Base-by-base conservation (phyloP, 1,140 invertebrate species). In the Drosophila littoralis region DNA sequence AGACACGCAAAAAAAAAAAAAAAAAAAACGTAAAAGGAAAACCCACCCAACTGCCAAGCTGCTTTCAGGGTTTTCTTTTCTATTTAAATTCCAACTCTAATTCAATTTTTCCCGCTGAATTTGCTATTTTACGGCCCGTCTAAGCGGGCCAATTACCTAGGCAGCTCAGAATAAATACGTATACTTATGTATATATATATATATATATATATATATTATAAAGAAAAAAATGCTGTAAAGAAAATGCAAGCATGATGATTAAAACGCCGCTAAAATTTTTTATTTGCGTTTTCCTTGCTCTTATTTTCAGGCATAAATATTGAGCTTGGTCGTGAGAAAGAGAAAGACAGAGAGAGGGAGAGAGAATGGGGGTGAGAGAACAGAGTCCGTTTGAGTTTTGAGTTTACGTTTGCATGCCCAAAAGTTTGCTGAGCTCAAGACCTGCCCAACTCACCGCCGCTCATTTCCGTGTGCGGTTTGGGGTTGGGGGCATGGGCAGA, bases 81-180 rank as follows among this genome's bases (percentile, higher is more conserved):
- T 66, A 80, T 84, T 84, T 84, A 85, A 84, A 84, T 84, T 80
- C 75, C 83, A 79, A 79, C 84, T 89, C 79, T 88, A 88, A 88
- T 88, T 88, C 79, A 88, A 88, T 88, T 86, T 86, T 66, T 64
- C 58, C 33, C 73, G 83, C 83, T 88, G 83, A 88, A 68, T 77
- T 88, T 64, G 77, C 83, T 66, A 72, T 86, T 86, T 86, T 57
- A 13, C 32, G 4, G 51, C 9, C 22, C 63, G 66, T 71, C 60
- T 81, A 75, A 58, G 52, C 67, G 15, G 48, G 12, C 57, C 61
- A 74, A 74, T 74, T 74, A 74, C 71, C 65, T 69, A 69, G 60
- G 58, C 22, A 71, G 73, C 40, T 67, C 42, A 69, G 40, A 81
- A 63, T 74, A 77, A 69, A 70, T 17, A 45, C 33, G 12, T 32